Conservation (phyloP, 2,113 vertebrate species). For the Myrmecophaga tridactyla region DNA sequence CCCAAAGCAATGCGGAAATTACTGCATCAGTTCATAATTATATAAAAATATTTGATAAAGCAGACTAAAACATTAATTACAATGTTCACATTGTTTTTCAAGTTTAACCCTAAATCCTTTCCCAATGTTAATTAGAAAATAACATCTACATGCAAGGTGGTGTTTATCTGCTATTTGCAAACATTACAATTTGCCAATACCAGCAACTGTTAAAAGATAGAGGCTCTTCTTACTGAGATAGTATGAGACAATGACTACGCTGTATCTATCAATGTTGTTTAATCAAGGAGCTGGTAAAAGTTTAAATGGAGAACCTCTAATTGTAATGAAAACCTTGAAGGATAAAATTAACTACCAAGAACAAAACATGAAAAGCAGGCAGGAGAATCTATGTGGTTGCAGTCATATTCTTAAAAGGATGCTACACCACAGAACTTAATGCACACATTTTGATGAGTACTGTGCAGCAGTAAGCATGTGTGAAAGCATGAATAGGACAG, state of each 20-base stretch:
- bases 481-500: not conserved
- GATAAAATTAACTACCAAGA: slow-evolving; percentile 17
- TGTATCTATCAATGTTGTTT: not conserved
- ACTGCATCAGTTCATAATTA: not conserved
- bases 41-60: slow-evolving; percentile 33
- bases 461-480: not conserved
- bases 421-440: not conserved
- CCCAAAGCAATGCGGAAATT: not conserved
- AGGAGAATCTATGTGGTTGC: not conserved
- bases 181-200: slow-evolving; percentile 65
- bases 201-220: slow-evolving; percentile 76
- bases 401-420: not conserved
- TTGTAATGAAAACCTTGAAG: slow-evolving; percentile 22
- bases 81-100: not conserved
- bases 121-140: slow-evolving; percentile 35
- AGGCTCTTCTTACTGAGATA: not conserved
- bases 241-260: not conserved
- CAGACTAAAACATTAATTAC: slow-evolving; percentile 55
- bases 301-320: not conserved
- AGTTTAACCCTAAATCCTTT: not conserved
- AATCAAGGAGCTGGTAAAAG: not conserved
- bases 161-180: slow-evolving; percentile 75
- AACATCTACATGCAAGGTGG: slow-evolving; percentile 44
- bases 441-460: not conserved
- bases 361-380: not conserved